A percentile compares a stretch with the other conserved stretches of the same genome.
Evolutionary conservation across 2,113 vertebrate genomes (phyloP).

Genomic region (Phaethornis superciliosus): DNA sequence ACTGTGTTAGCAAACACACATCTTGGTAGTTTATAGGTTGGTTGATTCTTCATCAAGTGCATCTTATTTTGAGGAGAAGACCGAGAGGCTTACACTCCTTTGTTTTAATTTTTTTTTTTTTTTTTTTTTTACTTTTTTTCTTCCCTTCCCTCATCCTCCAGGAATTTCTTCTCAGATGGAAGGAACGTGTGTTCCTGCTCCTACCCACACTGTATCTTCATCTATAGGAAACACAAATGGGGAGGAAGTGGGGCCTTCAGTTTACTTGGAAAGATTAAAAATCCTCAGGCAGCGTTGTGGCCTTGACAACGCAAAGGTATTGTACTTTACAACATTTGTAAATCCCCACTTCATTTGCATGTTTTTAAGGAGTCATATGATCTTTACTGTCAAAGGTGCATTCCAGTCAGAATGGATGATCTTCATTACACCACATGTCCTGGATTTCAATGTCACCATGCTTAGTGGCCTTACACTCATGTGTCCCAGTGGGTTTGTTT

Average conservation of each 20-base stretch:
- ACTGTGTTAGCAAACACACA: not conserved
- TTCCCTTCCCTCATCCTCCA: conserved; percentile 51
- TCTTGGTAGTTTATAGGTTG: not conserved
- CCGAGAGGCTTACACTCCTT: not conserved
- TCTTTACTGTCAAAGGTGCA: not conserved
- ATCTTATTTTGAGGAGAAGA: not conserved
- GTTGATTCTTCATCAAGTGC: not conserved
- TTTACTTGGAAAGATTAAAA: conserved; percentile 95
- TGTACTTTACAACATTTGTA: not conserved
- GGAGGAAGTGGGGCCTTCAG: conserved; percentile 91
- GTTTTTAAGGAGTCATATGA: not conserved
- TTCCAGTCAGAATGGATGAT: not conserved
- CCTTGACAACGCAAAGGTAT: conserved; percentile 92
- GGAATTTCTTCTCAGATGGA: conserved; percentile 89
- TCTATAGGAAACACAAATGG: conserved; percentile 85
- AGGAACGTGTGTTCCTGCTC: conserved; percentile 70
- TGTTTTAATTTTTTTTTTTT: not conserved
- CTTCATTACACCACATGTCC: not conserved
- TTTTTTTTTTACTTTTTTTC: not conserved
- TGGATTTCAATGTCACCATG: not conserved
- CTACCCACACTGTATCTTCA: conserved; percentile 75
- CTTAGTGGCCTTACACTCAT: not conserved
- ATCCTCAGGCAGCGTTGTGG: conserved; percentile 95
- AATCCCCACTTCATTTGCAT: not conserved
- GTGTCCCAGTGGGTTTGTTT: not conserved